Percentiles rank a stretch among this genome's conserved stretches.
phyloP scores from a whole-genome alignment of 2,888 invertebrate species.

The Apomyelois bistriatella region DNA sequence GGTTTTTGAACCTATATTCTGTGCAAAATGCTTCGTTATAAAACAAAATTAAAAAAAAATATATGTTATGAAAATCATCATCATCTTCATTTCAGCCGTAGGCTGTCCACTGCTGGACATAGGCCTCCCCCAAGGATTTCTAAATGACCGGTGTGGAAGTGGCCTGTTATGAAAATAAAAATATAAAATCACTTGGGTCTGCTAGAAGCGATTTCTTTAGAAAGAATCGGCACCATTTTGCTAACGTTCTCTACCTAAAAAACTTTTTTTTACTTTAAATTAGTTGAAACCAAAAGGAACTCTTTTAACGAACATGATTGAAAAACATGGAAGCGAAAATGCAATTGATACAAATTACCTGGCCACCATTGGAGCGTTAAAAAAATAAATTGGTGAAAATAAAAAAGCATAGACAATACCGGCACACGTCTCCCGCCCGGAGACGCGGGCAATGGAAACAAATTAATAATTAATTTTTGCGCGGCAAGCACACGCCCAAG shows the following conservation, averaged over 20 bases:
- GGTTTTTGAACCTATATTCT: neutral
- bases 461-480: conserved; percentile 76
- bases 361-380: conserved; percentile 56
- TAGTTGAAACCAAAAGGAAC: neutral
- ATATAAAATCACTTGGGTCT: no score
- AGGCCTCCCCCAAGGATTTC: no score
- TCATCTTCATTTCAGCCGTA: no score
- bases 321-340: conserved; percentile 19
- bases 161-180: no score
- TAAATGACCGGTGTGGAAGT: no score
- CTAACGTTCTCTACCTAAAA: no score
- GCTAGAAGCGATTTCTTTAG: no score
- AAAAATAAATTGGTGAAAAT: conserved; percentile 49
- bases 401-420: conserved; percentile 49
- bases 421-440: conserved; percentile 47
- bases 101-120: no score
- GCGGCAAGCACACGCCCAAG: conserved; percentile 53
- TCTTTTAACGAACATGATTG: conserved; percentile 3
- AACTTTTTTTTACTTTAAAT: neutral
- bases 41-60: neutral
- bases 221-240: no score
- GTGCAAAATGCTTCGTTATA: neutral
- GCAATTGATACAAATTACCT: conserved; percentile 61
- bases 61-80: no score
- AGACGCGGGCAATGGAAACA: conserved; percentile 61